Conservation (phyloP, 2,888 invertebrate genomes). For the Diarsia mendica region DNA sequence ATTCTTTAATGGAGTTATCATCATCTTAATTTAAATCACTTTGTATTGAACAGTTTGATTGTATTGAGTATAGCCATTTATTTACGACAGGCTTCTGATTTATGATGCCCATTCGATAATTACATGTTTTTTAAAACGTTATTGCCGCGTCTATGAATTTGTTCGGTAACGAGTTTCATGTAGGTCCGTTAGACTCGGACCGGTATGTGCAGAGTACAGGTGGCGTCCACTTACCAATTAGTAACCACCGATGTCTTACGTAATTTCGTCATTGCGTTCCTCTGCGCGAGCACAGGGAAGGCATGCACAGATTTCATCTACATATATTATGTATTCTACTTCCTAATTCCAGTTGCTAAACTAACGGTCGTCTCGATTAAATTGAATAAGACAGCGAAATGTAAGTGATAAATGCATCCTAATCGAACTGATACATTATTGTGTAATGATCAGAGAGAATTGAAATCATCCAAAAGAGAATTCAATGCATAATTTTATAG, state of each 20-base stretch:
- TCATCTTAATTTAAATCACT: conserved; percentile 62
- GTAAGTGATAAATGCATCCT: conserved; percentile 77
- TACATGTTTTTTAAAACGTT: conserved; percentile 69
- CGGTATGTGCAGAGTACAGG: conserved; percentile 76
- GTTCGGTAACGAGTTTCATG: conserved; percentile 83
- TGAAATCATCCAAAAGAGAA: conserved; percentile 69
- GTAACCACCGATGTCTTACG: conserved; percentile 79
- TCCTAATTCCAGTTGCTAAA: conserved; percentile 64
- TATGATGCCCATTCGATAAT: conserved; percentile 57
- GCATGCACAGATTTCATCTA: conserved; percentile 70
- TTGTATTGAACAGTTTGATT: conserved; percentile 35
- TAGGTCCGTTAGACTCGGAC: conserved; percentile 81
- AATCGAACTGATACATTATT: conserved; percentile 71
- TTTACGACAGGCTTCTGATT: conserved; percentile 59
- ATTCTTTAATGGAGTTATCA: conserved; percentile 59
- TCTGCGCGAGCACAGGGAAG: conserved; percentile 50
- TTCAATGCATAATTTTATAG: conserved; percentile 71
- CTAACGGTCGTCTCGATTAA: conserved; percentile 80
- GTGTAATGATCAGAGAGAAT: conserved; percentile 73
- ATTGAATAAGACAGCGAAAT: conserved; percentile 80
- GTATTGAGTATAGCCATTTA: conserved; percentile 52
- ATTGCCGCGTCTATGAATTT: conserved; percentile 76
- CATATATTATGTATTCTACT: conserved; percentile 64
- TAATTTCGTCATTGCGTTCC: conserved; percentile 79
- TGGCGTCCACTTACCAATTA: conserved; percentile 82